Percentiles rank a stretch among this genome's conserved stretches.
These are phyloP conservation scores for Cydia amplana DNA, from an alignment of 1,140 invertebrate species.

Conservation along the genomic window DNA sequence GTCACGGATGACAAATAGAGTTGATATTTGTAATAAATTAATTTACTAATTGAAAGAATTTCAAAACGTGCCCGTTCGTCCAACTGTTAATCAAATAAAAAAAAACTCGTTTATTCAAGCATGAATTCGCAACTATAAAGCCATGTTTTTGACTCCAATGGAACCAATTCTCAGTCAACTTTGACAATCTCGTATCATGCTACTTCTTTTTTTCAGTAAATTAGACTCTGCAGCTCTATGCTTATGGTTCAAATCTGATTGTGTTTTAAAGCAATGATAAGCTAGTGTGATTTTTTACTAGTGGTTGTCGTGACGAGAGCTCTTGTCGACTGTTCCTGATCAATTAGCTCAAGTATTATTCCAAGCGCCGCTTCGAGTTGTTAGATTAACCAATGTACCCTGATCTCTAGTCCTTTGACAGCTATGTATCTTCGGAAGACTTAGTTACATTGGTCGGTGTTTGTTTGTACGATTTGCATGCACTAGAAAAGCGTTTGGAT, in stretches of 20 bases:
- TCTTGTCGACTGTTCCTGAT: constrained; percentile 18
- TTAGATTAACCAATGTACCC: background rate
- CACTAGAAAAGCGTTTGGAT: background rate
- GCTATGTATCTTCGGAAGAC: too few relatives aligned
- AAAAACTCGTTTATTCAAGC: background rate
- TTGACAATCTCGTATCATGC: background rate
- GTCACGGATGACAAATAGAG: too few relatives aligned
- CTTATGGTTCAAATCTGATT: background rate
- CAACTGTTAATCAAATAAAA: constrained; percentile 1
- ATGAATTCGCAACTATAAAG: constrained; percentile 11
- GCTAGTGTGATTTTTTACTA: background rate
- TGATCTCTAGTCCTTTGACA: too few relatives aligned
- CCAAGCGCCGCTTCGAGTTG: background rate
- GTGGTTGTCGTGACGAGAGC: background rate
- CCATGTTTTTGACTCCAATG: constrained; percentile 19
- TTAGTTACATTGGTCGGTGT: too few relatives aligned
- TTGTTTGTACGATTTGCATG: too few relatives aligned
- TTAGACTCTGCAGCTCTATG: background rate
- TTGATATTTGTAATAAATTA: background rate
- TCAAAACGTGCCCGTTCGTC: background rate
- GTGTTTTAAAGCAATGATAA: background rate
- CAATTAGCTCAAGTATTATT: constrained; percentile 6
- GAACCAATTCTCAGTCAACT: constrained; percentile 14
- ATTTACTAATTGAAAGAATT: background rate
- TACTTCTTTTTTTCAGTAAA: background rate